A percentile compares a stretch with the other conserved stretches of the same genome.
phyloP scores from a whole-genome alignment of 1,140 invertebrate genomes.

The Brachionus angularis region DNA sequence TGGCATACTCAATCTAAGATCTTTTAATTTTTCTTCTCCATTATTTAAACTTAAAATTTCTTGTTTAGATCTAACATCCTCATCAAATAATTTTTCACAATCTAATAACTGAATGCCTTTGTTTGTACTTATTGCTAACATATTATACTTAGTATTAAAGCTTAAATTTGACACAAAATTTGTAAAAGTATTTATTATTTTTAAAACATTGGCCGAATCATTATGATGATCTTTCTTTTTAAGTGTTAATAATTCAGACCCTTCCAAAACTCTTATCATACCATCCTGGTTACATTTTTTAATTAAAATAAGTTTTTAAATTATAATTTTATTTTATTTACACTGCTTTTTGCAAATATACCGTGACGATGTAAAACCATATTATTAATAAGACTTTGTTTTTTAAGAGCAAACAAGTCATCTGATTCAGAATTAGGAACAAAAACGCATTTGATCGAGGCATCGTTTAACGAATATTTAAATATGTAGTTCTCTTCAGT shows the following conservation, averaged over 20 bases:
- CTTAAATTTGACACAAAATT: conserved; percentile 23
- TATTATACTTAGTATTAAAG: conserved; percentile 13
- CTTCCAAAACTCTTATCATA: not conserved
- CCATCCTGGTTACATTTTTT: too few species aligned
- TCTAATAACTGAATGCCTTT: conserved; percentile 15
- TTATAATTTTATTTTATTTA: not conserved
- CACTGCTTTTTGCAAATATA: not conserved
- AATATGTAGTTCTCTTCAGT: conserved; percentile 39
- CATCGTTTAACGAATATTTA: conserved; percentile 5
- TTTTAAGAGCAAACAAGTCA: not conserved
- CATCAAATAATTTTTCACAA: conserved; percentile 30
- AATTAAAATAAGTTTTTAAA: not conserved
- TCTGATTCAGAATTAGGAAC: not conserved
- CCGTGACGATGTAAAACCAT: conserved; percentile 8
- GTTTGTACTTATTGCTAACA: conserved; percentile 6
- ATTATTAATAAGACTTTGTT: not conserved
- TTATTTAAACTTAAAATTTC: conserved; percentile 26
- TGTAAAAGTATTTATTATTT: not conserved
- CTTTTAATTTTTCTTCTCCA: not conserved
- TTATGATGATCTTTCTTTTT: conserved; percentile 1
- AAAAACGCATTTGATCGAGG: not conserved
- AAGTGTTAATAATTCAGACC: not conserved
- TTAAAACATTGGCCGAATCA: not conserved
- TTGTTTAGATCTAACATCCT: not conserved
- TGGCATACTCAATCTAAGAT: not conserved